A percentile compares a stretch with the other conserved stretches of the same genome.
Conservation (phyloP, 2,113 vertebrate species). For the Phaethon lepturus region DNA sequence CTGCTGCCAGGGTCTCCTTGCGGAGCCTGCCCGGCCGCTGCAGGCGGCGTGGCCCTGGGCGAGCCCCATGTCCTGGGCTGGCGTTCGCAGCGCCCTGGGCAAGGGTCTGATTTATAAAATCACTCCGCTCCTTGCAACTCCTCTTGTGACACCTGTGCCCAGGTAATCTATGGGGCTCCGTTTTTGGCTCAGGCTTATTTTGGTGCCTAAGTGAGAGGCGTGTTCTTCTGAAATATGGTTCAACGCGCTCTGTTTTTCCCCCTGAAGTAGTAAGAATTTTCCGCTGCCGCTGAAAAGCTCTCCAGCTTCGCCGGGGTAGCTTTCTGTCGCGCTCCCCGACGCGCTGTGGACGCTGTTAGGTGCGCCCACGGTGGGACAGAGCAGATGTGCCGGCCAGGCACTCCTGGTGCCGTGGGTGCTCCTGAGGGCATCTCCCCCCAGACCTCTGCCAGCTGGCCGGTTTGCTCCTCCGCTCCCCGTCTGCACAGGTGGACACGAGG, state of each 20-base stretch:
- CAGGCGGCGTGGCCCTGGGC: neutral
- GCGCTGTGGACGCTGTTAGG: too few species aligned
- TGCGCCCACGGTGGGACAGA: neutral
- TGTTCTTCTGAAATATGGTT: neutral
- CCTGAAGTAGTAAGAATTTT: neutral
- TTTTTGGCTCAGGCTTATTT: neutral
- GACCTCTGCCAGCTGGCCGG: neutral
- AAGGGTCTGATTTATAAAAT: neutral
- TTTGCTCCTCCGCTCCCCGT: neutral
- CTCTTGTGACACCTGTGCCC: neutral
- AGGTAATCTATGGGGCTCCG: neutral
- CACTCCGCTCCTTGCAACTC: neutral
- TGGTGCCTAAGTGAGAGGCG: neutral
- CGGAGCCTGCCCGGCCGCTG: accelerated
- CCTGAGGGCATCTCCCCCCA: neutral
- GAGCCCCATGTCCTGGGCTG: neutral
- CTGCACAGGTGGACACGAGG: accelerated
- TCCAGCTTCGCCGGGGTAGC: neutral
- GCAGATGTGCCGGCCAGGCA: neutral
- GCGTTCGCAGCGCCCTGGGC: neutral
- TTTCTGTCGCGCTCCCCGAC: neutral
- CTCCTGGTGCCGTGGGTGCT: neutral
- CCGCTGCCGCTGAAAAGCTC: neutral
- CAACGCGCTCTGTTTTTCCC: neutral
- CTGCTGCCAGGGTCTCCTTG: accelerated